A percentile compares a stretch with the other conserved stretches of the same genome.
Conservation (phyloP, 2,888 invertebrate genomes). For the Serripes groenlandicus region DNA sequence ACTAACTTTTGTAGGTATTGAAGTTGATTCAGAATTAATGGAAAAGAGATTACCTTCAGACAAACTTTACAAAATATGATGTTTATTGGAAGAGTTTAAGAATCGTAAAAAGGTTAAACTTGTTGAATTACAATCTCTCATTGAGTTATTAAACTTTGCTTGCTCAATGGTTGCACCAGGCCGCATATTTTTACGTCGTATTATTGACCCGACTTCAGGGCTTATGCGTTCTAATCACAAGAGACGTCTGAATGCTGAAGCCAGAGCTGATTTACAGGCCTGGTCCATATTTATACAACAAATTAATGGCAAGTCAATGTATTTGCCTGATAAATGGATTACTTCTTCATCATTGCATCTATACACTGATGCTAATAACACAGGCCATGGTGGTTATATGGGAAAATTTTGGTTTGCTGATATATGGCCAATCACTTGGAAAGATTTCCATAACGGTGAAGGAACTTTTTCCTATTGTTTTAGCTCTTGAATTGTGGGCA, state of each 20-base stretch:
- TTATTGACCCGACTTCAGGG: conserved; percentile 34
- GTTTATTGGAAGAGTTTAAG: not conserved
- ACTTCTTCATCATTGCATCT: conserved; percentile 16
- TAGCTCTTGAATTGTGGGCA: conserved; percentile 56
- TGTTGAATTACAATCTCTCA: conserved; percentile 38
- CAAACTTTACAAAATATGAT: conserved; percentile 20
- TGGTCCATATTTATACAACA: conserved; percentile 40
- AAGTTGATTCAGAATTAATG: conserved; percentile 50
- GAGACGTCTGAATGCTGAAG: conserved; percentile 19
- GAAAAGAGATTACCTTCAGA: conserved; percentile 44
- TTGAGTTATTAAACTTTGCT: conserved; percentile 39
- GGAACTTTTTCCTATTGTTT: conserved; percentile 57
- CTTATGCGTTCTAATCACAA: conserved; percentile 32
- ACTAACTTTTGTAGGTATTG: conserved; percentile 48
- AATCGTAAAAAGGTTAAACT: conserved; percentile 15
- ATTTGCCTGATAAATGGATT: conserved; percentile 20
- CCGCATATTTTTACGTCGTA: conserved; percentile 25
- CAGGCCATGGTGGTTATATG: conserved; percentile 7
- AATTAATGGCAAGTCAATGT: conserved; percentile 47
- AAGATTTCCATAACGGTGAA: conserved; percentile 43
- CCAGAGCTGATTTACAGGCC: conserved; percentile 20
- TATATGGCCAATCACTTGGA: conserved; percentile 4
- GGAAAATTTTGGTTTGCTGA: conserved; percentile 28
- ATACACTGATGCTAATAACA: conserved; percentile 46
- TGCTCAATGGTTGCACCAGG: conserved; percentile 39